Evolutionary conservation across 2,888 invertebrate species (phyloP).

Genomic region (Diachrysia chrysitis): DNA sequence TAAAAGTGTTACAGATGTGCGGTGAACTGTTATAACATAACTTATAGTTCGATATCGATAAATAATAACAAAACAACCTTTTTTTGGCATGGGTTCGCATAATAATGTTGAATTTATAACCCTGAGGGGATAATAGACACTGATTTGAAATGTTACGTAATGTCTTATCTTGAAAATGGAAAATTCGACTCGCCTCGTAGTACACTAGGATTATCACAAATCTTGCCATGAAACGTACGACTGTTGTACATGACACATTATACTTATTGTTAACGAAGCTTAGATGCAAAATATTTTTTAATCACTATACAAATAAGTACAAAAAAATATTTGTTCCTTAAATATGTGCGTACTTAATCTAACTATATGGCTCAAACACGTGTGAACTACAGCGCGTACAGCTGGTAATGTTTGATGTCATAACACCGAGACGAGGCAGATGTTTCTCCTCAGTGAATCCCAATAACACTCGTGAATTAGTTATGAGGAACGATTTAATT

Average conservation of each 20-base stretch:
- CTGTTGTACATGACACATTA: not conserved
- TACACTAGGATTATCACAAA: not conserved
- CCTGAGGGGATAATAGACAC: slow-evolving; percentile 30
- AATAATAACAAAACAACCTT: slow-evolving; percentile 51
- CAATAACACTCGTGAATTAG: slow-evolving; percentile 21
- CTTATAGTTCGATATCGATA: slow-evolving; percentile 59
- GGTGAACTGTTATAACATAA: slow-evolving; percentile 46
- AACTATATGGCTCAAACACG: slow-evolving; percentile 25
- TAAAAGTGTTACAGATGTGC: not conserved
- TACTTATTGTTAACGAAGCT: no score
- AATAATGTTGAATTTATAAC: slow-evolving; percentile 34
- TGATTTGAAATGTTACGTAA: slow-evolving; percentile 22
- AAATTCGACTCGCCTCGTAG: not conserved
- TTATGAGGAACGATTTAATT: slow-evolving; percentile 28
- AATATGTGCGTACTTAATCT: not conserved
- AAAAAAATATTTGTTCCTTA: not conserved
- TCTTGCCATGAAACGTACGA: not conserved
- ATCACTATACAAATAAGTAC: not conserved
- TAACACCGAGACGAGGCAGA: slow-evolving; percentile 35
- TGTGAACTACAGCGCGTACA: slow-evolving; percentile 24
- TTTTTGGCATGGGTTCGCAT: slow-evolving; percentile 26
- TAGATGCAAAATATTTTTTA: no score
- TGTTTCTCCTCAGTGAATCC: slow-evolving; percentile 27
- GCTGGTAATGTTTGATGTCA: slow-evolving; percentile 19
- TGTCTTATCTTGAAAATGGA: slow-evolving; percentile 12